phyloP scores from a whole-genome alignment of 2,797 vertebrate species.

The Otolemur crassicaudatus region DNA sequence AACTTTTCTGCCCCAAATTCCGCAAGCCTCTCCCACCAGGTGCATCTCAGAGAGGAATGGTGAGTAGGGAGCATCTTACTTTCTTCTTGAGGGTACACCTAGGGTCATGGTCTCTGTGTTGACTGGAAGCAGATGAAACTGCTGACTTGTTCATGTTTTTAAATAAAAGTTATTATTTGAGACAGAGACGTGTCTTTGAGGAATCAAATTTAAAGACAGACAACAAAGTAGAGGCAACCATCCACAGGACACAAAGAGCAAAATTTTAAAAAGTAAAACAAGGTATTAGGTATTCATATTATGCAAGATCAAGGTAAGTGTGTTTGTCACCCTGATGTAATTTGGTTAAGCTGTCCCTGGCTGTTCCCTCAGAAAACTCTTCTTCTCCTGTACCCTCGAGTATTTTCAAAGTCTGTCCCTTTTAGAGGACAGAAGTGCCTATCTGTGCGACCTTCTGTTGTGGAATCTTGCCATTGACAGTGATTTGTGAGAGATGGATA shows the following conservation, averaged over 20 bases:
- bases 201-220: constrained; percentile 36
- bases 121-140: background rate
- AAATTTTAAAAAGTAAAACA: background rate
- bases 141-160: background rate
- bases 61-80: background rate
- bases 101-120: background rate
- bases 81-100: background rate
- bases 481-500: constrained; percentile 9
- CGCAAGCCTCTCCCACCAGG: background rate
- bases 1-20: background rate
- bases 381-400: background rate
- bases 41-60: background rate
- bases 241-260: constrained; percentile 10
- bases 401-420: constrained; percentile 1
- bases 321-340: constrained; percentile 36
- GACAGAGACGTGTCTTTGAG: constrained; percentile 52
- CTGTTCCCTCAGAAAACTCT: constrained; percentile 4
- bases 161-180: constrained; percentile 47
- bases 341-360: constrained; percentile 47
- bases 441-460: background rate
- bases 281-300: constrained; percentile 3
- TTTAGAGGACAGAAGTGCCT: constrained; percentile 7
- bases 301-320: constrained; percentile 36
- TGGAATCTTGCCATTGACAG: background rate
- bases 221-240: background rate